Conservation (phyloP, 2,797 vertebrate species). For the Cyprinodon diabolis region DNA sequence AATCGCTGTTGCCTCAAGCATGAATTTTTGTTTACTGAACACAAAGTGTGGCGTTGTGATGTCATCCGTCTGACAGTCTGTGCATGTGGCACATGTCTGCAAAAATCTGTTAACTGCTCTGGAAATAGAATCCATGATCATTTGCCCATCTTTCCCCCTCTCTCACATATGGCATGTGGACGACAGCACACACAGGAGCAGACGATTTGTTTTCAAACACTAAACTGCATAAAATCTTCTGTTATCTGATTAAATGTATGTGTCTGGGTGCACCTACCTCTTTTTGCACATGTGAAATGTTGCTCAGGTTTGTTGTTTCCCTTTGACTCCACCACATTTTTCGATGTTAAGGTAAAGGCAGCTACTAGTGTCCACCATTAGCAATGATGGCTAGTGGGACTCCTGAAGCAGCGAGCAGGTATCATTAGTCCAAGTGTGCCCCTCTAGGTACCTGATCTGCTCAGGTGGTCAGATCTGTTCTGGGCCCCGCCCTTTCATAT, state of each 20-base stretch:
- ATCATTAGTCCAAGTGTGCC: too few species aligned
- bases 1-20: constrained; percentile 10
- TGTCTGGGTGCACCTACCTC: neutral
- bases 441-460: too few species aligned
- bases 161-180: constrained; percentile 8
- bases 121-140: constrained; percentile 37
- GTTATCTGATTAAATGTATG: constrained; percentile 3
- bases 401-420: too few species aligned
- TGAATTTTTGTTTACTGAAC: constrained; percentile 26
- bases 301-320: neutral
- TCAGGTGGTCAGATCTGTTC: too few species aligned
- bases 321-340: neutral
- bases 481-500: too few species aligned
- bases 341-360: neutral
- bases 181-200: neutral
- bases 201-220: constrained; percentile 6
- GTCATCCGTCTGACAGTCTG: constrained; percentile 34
- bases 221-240: neutral
- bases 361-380: too few species aligned
- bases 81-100: constrained; percentile 33
- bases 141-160: neutral
- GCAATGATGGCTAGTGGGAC: too few species aligned
- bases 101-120: constrained; percentile 35
- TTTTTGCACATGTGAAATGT: neutral
- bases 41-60: constrained; percentile 47